Base-by-base conservation (phyloP, 2,113 vertebrate genomes). In the Scytalopus superciliaris region DNA sequence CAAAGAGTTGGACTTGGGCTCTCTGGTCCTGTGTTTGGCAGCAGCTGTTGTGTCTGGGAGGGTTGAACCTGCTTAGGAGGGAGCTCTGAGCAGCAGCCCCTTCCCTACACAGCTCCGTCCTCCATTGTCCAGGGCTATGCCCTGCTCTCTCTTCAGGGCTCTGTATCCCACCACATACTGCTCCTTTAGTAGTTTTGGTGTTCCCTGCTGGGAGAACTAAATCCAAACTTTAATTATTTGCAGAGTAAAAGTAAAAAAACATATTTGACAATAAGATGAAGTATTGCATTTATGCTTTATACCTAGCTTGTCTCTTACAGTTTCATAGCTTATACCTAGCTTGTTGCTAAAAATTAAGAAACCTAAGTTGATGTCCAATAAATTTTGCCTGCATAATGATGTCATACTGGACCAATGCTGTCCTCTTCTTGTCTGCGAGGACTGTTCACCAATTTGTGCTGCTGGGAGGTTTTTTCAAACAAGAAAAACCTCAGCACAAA, bases 51-150 rank as follows among this genome's bases (percentile, higher is more conserved):
- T 7, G 4, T 47, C 67, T 50, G 14, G 17, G 7, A 6, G 7
- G 6, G 14, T 22, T 5, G 1, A 42, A n/a, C 37, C 45, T 62
- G 73, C 44, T 77, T n/a, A 40, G 50, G 37, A 69, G 30, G n/a
- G 8, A 81, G 28, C 22, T 21, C 30, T 0, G 1, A 33, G n/a
- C 44, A 37, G 12, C 2, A 3, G 7, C 35, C 28, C 35, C 18
- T 49, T 84, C 55, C 31, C 62, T 82, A 6, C 37, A 14, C 14
- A 35, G 27, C 17, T 1, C 0, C 0, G 0, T 42, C 27, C 6
- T 77, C 7, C 39, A 3, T 31, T 35, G 47, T 44, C 52, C 3
- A 1, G 45, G 42, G 31, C 45, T 4, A 0, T 57, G 56, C 30
- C 28, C 56, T 47, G 9, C 50, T 60, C 0, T 0, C 27, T 39